A percentile compares a stretch with the other conserved stretches of the same genome.
Conservation (phyloP, 2,797 vertebrate genomes). For the Oreortyx pictus region DNA sequence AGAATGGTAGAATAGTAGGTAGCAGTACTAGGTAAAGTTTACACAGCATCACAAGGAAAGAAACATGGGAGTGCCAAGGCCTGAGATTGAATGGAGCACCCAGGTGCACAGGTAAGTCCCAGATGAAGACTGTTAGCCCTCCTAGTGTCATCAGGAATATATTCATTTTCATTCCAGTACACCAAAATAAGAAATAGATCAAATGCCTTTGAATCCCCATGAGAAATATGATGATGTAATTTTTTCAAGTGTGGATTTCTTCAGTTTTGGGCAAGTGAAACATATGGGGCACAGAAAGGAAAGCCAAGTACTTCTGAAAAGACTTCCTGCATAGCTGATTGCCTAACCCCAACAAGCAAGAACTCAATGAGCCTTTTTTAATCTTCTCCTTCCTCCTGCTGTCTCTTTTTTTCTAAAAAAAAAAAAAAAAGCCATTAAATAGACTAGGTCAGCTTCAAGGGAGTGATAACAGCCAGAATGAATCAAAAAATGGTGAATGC, state of each 20-base stretch:
- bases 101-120: not conserved
- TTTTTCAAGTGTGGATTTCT: not conserved
- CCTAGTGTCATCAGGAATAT: not conserved
- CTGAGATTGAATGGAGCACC: not conserved
- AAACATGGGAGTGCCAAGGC: fast-evolving
- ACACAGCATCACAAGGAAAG: not conserved
- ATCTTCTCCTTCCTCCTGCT: not conserved
- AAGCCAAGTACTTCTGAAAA: not conserved
- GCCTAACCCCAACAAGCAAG: not conserved
- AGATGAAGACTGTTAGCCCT: not conserved
- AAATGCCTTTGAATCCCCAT: not conserved
- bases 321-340: not conserved
- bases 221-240: not conserved
- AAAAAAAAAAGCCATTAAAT: not conserved
- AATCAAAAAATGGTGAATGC: not conserved
- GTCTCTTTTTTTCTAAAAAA: not conserved
- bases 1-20: not conserved
- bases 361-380: not conserved
- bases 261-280: not conserved
- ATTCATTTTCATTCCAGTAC: not conserved
- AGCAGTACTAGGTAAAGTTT: not conserved
- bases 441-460: not conserved
- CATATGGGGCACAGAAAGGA: not conserved
- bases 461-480: not conserved
- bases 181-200: not conserved